These are phyloP conservation scores for Planiliza haematocheilus DNA, from an alignment of 2,113 vertebrate species.

Conservation along the genomic window DNA sequence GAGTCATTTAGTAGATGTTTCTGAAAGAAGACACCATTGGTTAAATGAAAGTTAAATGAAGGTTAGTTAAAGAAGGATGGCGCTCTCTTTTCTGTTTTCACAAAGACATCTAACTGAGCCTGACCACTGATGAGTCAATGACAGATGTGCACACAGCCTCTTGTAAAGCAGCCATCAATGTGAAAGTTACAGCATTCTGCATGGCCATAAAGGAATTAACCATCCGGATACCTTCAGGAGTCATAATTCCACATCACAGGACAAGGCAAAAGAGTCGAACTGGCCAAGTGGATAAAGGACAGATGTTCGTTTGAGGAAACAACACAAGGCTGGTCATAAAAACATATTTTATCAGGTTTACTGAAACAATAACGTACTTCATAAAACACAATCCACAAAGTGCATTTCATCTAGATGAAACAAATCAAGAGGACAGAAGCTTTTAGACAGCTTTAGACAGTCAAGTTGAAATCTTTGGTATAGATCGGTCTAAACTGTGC, in stretches of 20 bases:
- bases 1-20: not conserved
- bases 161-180: conserved; percentile 33
- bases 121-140: not conserved
- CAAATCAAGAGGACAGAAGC: conserved; percentile 3
- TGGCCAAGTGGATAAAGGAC: not conserved
- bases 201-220: conserved; percentile 40
- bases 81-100: not conserved
- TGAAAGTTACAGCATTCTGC: conserved; percentile 39
- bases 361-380: not conserved
- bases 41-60: not conserved
- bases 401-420: not conserved
- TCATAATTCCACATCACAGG: conserved; percentile 22
- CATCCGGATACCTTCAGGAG: not conserved
- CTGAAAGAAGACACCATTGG: not conserved
- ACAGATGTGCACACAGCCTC: conserved; percentile 8
- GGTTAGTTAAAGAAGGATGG: conserved; percentile 12
- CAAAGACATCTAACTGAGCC: conserved; percentile 2
- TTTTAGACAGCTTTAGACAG: not conserved
- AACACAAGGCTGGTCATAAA: not conserved
- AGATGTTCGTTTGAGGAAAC: not conserved
- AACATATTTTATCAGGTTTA: not conserved
- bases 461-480: too few species aligned
- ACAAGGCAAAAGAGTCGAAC: conserved; percentile 1
- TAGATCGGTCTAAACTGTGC: too few species aligned
- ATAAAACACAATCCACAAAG: not conserved